Base-by-base conservation (phyloP, 37 sponge, comb jelly and placozoan genomes). In the Theonella swinhoei region DNA sequence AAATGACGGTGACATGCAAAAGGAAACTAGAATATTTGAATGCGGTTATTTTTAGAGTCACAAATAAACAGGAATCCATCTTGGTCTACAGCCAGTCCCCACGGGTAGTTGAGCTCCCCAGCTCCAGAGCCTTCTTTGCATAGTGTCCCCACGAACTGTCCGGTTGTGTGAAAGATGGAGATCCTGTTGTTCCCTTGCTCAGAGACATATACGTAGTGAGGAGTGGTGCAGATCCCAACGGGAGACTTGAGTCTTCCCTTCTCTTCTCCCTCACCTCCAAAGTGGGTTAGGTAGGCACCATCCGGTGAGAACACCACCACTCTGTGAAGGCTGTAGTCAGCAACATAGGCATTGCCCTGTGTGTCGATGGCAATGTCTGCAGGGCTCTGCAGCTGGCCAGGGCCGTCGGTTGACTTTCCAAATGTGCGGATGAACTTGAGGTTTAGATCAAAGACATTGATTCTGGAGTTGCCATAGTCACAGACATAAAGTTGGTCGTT, bases 401-500 rank as follows among this genome's bases (percentile, higher is more conserved):
- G 69, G 47, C 34, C 33, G 1, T 24, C 34, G 1, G 47, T 32
- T 34, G 39, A 31, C 34, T n/a, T 76, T 1, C 62, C 62, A 59
- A 76, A 9, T 14, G 62, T 11, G 9, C 34, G 32, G 25, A 8
- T 17, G 25, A 25, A 43, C 23, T 24, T 42, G 5, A 74, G 59
- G 37, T 74, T 58, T 26, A 43, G 47, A 28, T 74, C 75, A 43
- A 74, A 43, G 26, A 74, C 59, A 19, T 43, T 41, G 31, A 76
- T 59, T 76, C 76, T 28, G 42, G 39, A 17, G 29, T 76, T 54
- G 11, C 34, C 47, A 59, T 43, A 42, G 76, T 76, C 76, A 28
- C 76, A 76, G 14, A 76, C 62, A 30, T 54, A 76, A 2, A 76
- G 62, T 17, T 76, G n/a, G 61, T 76, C 42, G 22, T 28, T 68